These are phyloP conservation scores for Parapsyche elsis DNA, from an alignment of 1,140 invertebrate species.

Conservation along the genomic window DNA sequence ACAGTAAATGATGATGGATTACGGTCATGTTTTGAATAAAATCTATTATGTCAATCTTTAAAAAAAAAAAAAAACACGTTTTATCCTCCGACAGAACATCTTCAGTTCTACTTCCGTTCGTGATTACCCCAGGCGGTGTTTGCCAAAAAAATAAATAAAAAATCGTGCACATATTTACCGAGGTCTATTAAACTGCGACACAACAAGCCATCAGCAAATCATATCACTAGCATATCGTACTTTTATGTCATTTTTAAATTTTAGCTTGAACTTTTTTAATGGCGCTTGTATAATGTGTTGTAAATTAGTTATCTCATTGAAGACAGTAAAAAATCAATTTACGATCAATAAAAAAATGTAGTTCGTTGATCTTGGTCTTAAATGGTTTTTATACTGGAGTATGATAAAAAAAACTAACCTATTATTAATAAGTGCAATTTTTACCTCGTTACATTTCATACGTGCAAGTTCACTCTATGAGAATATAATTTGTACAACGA, in stretches of 20 bases:
- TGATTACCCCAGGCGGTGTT: neutral
- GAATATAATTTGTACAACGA: no score
- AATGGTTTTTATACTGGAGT: no score
- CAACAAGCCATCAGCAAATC: neutral
- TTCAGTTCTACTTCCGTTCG: slow-evolving; percentile 19
- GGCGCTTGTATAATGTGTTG: neutral
- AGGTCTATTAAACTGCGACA: slow-evolving; percentile 3
- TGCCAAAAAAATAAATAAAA: slow-evolving; percentile 1
- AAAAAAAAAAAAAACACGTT: slow-evolving; percentile 9
- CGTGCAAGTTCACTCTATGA: no score
- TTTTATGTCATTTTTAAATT: neutral
- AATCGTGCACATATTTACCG: neutral
- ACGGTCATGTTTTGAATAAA: neutral
- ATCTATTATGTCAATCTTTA: slow-evolving; percentile 12
- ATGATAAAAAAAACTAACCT: no score
- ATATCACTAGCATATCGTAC: no score
- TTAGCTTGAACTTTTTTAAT: neutral
- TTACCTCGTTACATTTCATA: neutral
- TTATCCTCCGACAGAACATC: neutral
- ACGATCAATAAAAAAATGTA: neutral
- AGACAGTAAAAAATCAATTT: neutral
- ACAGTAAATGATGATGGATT: slow-evolving; percentile 12
- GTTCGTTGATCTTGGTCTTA: neutral
- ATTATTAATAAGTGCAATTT: neutral
- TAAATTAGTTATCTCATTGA: neutral